Evolutionary conservation across 2,888 invertebrate genomes (phyloP).

Genomic region (Nomada flava): DNA sequence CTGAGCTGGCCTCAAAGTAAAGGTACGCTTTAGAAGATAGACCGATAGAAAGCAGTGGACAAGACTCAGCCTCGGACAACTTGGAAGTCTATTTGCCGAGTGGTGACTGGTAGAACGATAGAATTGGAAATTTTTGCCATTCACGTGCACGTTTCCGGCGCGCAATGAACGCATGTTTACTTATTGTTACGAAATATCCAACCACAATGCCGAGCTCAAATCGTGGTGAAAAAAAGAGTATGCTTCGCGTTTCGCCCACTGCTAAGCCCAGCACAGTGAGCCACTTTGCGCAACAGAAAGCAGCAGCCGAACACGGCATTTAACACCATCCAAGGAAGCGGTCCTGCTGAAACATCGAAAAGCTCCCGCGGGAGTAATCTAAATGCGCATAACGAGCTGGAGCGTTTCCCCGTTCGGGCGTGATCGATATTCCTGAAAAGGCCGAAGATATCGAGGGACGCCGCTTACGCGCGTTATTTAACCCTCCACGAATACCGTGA

Average conservation of each 20-base stretch:
- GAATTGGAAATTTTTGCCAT: not conserved
- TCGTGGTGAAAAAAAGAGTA: too few relatives aligned
- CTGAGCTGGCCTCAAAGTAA: constrained; percentile 5
- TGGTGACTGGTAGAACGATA: not conserved
- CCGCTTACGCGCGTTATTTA: constrained; percentile 21
- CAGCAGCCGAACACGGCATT: not conserved
- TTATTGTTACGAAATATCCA: too few relatives aligned
- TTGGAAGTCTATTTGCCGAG: constrained; percentile 9
- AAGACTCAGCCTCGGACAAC: not conserved
- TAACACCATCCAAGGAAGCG: not conserved
- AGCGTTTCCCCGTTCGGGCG: not conserved
- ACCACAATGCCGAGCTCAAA: too few relatives aligned
- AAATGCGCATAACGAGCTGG: not conserved
- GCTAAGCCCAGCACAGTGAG: too few relatives aligned
- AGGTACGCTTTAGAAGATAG: not conserved
- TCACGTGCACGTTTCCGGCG: too few relatives aligned
- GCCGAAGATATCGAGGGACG: constrained; percentile 6
- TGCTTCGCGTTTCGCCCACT: too few relatives aligned
- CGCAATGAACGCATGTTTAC: too few relatives aligned
- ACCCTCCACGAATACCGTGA: constrained; percentile 8
- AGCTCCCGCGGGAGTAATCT: not conserved
- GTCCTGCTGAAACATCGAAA: not conserved
- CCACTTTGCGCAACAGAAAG: too few relatives aligned
- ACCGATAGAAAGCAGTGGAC: not conserved
- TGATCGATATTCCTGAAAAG: constrained; percentile 5